These are phyloP conservation scores for Aulostomus chinensis DNA, from an alignment of 2,797 vertebrate genomes.

Conservation along the genomic window DNA sequence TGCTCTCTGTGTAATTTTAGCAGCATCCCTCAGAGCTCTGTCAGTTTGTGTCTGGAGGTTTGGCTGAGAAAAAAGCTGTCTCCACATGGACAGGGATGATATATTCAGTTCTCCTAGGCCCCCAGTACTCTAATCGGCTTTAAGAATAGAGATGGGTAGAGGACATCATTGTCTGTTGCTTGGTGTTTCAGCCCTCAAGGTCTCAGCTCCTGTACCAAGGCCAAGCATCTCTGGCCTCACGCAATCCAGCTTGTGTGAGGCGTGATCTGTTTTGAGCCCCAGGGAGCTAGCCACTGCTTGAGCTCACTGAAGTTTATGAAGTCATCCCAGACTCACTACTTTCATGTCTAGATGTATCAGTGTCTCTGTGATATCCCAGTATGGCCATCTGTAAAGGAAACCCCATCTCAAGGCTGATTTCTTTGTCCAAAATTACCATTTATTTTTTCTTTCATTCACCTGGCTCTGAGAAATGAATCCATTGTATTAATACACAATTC, in stretches of 20 bases:
- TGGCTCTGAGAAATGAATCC: no score
- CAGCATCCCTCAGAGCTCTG: conserved; percentile 39
- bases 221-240: conserved; percentile 66
- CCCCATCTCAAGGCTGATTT: conserved; percentile 21
- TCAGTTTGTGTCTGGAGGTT: conserved; percentile 54
- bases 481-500: conserved; percentile 32
- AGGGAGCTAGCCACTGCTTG: conserved; percentile 46
- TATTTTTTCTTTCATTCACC: conserved; percentile 36
- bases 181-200: conserved; percentile 64
- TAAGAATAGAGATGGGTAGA: conserved; percentile 62
- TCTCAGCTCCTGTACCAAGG: conserved; percentile 65
- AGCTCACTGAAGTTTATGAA: conserved; percentile 64
- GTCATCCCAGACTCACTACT: conserved; percentile 54
- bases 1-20: conserved; percentile 33
- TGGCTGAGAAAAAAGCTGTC: conserved; percentile 56
- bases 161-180: conserved; percentile 62
- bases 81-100: conserved; percentile 68
- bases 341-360: conserved; percentile 58
- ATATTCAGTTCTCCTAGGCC: conserved; percentile 60
- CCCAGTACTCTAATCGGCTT: conserved; percentile 66
- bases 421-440: conserved; percentile 37
- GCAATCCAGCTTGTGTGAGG: conserved; percentile 60
- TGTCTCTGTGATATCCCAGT: conserved; percentile 35
- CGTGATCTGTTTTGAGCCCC: conserved; percentile 42
- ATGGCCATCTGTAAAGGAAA: conserved; percentile 20